These are phyloP conservation scores for Channa argus DNA, from an alignment of 2,113 vertebrate genomes.

Conservation along the genomic window DNA sequence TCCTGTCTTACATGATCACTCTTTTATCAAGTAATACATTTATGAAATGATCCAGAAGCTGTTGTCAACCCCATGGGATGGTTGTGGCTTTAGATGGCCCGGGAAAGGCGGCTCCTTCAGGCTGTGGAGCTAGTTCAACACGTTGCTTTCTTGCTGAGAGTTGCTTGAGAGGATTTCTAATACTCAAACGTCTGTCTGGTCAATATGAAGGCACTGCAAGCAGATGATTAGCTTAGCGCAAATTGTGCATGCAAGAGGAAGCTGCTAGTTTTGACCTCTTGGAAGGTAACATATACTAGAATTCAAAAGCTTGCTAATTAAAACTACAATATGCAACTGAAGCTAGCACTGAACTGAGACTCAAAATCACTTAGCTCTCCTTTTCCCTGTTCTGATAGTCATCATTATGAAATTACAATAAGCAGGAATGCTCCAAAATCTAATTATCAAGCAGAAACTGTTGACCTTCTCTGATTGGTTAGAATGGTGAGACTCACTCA, in stretches of 20 bases:
- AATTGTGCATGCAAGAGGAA: not conserved
- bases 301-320: too few species aligned
- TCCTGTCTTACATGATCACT: constrained; percentile 31
- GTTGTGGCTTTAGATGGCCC: not conserved
- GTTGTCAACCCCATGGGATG: constrained; percentile 4
- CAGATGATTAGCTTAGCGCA: not conserved
- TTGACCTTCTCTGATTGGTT: too few species aligned
- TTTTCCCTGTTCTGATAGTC: too few species aligned
- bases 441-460: too few species aligned
- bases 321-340: too few species aligned
- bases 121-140: not conserved
- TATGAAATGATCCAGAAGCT: constrained; percentile 1
- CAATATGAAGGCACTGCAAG: not conserved
- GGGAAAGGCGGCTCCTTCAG: not conserved
- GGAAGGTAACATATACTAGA: too few species aligned
- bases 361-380: too few species aligned
- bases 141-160: not conserved
- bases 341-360: too few species aligned
- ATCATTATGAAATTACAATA: too few species aligned
- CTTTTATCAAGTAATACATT: constrained; percentile 32
- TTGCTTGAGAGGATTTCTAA: not conserved
- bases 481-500: too few species aligned
- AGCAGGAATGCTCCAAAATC: too few species aligned
- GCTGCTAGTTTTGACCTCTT: not conserved
- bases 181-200: not conserved